A percentile compares a stretch with the other conserved stretches of the same genome.
Evolutionary conservation across 1,140 invertebrate genomes (phyloP).

Genomic region (Solen grandis): DNA sequence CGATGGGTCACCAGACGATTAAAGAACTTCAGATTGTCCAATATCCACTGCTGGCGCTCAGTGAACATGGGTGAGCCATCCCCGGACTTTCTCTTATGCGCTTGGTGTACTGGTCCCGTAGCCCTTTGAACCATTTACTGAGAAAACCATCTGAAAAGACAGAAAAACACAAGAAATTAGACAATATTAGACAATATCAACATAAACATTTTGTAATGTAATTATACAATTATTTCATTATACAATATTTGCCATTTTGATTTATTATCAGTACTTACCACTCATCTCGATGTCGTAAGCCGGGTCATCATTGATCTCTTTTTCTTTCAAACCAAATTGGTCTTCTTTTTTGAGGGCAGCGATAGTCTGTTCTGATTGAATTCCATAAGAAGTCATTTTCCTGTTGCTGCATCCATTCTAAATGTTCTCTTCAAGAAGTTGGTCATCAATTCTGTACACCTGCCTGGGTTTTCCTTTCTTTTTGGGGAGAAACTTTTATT

Average conservation of each 20-base stretch:
- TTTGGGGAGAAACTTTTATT: too few species aligned
- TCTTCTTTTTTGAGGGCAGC: too few species aligned
- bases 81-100: slow-evolving; percentile 2
- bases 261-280: too few species aligned
- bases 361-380: too few species aligned
- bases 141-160: slow-evolving; percentile 3
- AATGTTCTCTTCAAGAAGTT: too few species aligned
- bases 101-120: slow-evolving; percentile 2
- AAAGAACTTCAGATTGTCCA: slow-evolving; percentile 3
- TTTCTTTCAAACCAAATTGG: too few species aligned
- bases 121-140: slow-evolving; percentile 2
- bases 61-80: slow-evolving; percentile 2
- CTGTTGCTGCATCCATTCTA: too few species aligned
- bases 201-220: slow-evolving; percentile 1
- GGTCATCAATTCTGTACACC: too few species aligned
- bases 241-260: neutral
- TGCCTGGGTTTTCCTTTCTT: too few species aligned
- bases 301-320: too few species aligned
- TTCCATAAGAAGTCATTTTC: too few species aligned
- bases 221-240: slow-evolving; percentile 4
- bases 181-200: slow-evolving; percentile 4
- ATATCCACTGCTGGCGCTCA: slow-evolving; percentile 2
- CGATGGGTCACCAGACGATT: slow-evolving; percentile 2
- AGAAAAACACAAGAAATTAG: slow-evolving; percentile 1
- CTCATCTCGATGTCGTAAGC: too few species aligned